Conservation (phyloP, 2,888 invertebrate genomes). For the Adelphocoris suturalis region DNA sequence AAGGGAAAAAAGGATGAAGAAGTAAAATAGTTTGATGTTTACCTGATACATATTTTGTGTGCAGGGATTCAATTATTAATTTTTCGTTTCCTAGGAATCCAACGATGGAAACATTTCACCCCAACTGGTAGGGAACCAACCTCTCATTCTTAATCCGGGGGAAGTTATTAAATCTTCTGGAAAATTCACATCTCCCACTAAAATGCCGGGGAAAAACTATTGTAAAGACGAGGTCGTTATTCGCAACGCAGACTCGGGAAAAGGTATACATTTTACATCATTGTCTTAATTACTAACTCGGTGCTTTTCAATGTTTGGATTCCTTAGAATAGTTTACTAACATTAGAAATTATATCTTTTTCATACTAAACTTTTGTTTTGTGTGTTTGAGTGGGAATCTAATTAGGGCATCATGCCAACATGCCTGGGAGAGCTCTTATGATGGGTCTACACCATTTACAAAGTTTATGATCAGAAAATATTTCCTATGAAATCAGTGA, state of each 20-base stretch:
- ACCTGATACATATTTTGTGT: too few relatives aligned
- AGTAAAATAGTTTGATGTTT: too few relatives aligned
- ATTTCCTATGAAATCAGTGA: too few relatives aligned
- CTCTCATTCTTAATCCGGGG: conserved; percentile 85
- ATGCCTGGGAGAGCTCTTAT: too few relatives aligned
- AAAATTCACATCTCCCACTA: conserved; percentile 92
- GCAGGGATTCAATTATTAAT: too few relatives aligned
- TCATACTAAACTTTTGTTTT: too few relatives aligned
- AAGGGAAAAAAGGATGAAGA: too few relatives aligned
- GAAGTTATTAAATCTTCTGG: conserved; percentile 93
- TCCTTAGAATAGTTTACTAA: background rate
- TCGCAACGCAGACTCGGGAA: conserved; percentile 96
- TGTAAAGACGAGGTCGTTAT: conserved; percentile 97
- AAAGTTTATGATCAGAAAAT: too few relatives aligned
- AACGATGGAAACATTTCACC: conserved; percentile 60
- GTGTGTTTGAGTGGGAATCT: too few relatives aligned
- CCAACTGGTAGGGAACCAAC: conserved; percentile 60
- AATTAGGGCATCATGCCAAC: too few relatives aligned
- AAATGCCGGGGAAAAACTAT: conserved; percentile 95
- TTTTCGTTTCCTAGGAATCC: conserved; percentile 50
- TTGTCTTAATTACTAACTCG: background rate
- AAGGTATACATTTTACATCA: conserved; percentile 83
- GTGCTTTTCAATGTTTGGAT: background rate
- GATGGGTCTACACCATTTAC: too few relatives aligned
- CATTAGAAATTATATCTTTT: background rate